A percentile compares a stretch with the other conserved stretches of the same genome.
These are phyloP conservation scores for Muntiacus reevesi DNA, from an alignment of 2,113 vertebrate species.

Conservation along the genomic window DNA sequence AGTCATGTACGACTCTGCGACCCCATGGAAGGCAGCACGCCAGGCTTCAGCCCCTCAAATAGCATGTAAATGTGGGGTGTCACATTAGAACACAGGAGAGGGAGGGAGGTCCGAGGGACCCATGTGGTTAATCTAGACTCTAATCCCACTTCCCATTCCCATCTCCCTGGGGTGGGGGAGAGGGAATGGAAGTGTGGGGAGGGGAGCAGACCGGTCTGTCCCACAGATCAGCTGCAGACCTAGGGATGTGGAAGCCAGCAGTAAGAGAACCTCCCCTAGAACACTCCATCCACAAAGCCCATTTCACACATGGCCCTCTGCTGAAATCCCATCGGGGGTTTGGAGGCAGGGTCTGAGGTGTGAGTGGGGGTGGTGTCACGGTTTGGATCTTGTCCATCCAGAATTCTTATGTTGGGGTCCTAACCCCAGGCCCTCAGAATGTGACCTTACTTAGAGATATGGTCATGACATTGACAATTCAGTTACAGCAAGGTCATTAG, in stretches of 20 bases:
- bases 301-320: fast-evolving
- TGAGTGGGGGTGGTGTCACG: fast-evolving
- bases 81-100: not conserved
- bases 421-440: not conserved
- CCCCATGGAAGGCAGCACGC: not conserved
- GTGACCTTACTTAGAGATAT: not conserved
- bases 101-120: not conserved
- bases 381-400: not conserved
- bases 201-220: not conserved
- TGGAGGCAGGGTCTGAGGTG: not conserved
- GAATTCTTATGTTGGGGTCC: not conserved
- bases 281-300: not conserved
- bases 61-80: not conserved
- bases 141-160: fast-evolving
- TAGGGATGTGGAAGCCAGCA: not conserved
- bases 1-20: not conserved
- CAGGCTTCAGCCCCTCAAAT: not conserved
- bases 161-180: not conserved
- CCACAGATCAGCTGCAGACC: not conserved
- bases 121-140: not conserved
- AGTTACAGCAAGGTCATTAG: no score
- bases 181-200: not conserved
- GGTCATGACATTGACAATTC: no score
- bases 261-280: not conserved
- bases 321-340: fast-evolving